Evolutionary conservation across 2,113 vertebrate species (phyloP), one percentile per base, ranked within the genome.

Genomic region (Dissostichus mawsoni): DNA sequence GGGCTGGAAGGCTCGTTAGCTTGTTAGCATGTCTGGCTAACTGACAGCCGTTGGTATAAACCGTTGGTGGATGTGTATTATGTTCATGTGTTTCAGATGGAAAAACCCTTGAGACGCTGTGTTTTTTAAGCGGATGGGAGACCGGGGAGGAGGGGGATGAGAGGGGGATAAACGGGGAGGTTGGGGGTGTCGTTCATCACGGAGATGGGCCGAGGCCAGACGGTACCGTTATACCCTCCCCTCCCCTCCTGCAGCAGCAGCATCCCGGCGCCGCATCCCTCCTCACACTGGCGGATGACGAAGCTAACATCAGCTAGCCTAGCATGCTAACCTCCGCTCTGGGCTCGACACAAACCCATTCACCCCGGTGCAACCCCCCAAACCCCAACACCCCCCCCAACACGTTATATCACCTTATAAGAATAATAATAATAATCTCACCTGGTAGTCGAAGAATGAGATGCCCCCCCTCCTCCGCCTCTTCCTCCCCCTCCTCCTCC

Each of bases 251-350:
- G 17, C 74, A 8, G 71, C 80, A 64, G 65, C 88, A 84, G 89
- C 86, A 92, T 84, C 91, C 91, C 87, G 83, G 84, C 81, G 69
- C 74, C 80, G 83, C 93, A 89, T 91, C 92, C 78, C 78, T 41
- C 71, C 56, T 75, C 84, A 76, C 82, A 73, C 86, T 50, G 81
- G 80, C 90, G 76, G 65, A 90, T 89, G 88, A 91, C 90, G 92
- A 90, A 79, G 61, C 61, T 64, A 64, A 64, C 44, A 44, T 36
- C 33, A 11, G 41, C 61, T 82, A 85, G 82, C 36, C 84, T 73
- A 81, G 64, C 81, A 62, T 66, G 87, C 90, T 91, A 91, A 87
- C 80, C 82, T 48, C 81, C 78, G 62, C 83, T 71, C 64, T 36
- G 25, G 57, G 69, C 58, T 79, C 62, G 56, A 77, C 59, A 83